phyloP scores from a whole-genome alignment of 2,888 invertebrate genomes.

The Odontothrips loti region DNA sequence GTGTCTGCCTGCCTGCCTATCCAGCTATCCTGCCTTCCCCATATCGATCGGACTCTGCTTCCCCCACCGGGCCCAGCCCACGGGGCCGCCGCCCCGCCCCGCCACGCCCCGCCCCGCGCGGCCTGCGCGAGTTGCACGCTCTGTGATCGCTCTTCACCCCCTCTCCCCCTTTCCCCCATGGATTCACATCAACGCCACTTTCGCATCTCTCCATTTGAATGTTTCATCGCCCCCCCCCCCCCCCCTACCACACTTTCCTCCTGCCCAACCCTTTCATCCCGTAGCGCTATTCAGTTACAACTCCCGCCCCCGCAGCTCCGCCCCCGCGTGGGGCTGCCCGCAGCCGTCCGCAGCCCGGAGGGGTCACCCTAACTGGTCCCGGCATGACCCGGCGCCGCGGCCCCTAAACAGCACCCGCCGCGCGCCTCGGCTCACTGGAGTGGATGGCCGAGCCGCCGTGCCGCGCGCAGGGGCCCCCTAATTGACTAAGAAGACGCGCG shows the following conservation, averaged over 20 bases:
- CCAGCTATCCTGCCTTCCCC: background rate
- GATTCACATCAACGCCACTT: slow-evolving; percentile 1
- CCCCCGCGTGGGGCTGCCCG: background rate
- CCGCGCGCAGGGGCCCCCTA: no score
- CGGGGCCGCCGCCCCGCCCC: background rate
- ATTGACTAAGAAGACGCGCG: no score
- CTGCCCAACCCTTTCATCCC: background rate
- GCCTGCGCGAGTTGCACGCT: slow-evolving; percentile 7
- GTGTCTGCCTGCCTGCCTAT: slow-evolving; percentile 5
- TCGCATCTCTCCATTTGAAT: slow-evolving; percentile 10
- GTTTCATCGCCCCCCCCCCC: background rate
- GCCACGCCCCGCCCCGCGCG: background rate
- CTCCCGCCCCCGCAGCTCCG: background rate
- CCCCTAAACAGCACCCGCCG: no score
- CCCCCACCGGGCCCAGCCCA: background rate
- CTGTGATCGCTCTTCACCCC: slow-evolving; percentile 8
- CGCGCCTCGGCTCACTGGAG: no score
- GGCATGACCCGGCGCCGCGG: no score
- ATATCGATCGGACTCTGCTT: slow-evolving; percentile 4
- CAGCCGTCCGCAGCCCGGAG: no score
- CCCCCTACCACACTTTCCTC: background rate
- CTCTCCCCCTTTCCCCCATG: slow-evolving; percentile 28
- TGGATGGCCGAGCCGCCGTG: no score
- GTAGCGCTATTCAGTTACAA: background rate
- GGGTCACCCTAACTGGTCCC: no score